Conservation (phyloP, 2,888 invertebrate genomes). For the Crioceris asparagi region DNA sequence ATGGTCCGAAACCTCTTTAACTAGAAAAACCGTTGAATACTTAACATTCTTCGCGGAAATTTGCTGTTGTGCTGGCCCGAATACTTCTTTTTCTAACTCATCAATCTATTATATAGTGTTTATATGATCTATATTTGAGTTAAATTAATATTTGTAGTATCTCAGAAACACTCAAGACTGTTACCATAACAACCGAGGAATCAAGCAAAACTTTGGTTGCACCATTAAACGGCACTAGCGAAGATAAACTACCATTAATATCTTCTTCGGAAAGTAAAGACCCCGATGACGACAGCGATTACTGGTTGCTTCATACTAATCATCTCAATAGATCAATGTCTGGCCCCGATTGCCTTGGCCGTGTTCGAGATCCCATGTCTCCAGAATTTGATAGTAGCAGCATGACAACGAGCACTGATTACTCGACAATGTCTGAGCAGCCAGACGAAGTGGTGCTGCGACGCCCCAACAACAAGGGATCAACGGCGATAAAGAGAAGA, state of each 20-base stretch:
- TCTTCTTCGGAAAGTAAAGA: conserved; percentile 37
- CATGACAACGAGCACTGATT: conserved; percentile 24
- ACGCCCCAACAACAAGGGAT: conserved; percentile 30
- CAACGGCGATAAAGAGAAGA: conserved; percentile 58
- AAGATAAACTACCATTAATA: conserved; percentile 24
- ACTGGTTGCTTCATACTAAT: conserved; percentile 39
- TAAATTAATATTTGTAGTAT: conserved; percentile 9
- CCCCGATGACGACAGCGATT: too few species aligned
- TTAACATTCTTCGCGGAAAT: too few species aligned
- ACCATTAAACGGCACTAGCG: conserved; percentile 19
- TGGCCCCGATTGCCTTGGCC: conserved; percentile 46
- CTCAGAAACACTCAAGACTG: conserved; percentile 12
- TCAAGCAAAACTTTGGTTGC: conserved; percentile 19
- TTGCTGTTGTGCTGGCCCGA: too few species aligned
- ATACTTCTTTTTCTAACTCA: not conserved
- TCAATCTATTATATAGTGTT: not conserved
- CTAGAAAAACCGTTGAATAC: too few species aligned
- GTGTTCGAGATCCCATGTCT: conserved; percentile 35
- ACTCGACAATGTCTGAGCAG: conserved; percentile 26
- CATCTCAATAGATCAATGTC: conserved; percentile 46
- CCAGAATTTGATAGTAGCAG: conserved; percentile 32
- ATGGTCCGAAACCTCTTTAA: too few species aligned
- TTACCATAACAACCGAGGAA: conserved; percentile 16
- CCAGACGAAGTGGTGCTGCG: conserved; percentile 28
- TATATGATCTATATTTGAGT: not conserved